phyloP scores from a whole-genome alignment of 2,888 invertebrate genomes.

The Machimus rusticus region DNA sequence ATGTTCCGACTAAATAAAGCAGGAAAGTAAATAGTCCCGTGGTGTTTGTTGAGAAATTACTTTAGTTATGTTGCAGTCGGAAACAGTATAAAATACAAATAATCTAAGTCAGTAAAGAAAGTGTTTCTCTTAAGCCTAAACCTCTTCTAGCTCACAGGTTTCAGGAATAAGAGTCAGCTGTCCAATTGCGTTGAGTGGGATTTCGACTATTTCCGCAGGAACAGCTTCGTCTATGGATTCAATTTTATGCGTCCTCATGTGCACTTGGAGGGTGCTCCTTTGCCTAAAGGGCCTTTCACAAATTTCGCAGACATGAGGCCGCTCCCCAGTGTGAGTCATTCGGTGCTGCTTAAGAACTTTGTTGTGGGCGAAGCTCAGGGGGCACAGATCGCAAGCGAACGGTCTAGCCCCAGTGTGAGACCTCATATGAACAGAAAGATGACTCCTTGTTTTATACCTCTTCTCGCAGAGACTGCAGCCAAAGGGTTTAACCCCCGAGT shows the following conservation, averaged over 20 bases:
- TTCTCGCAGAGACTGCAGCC: slow-evolving; percentile 44
- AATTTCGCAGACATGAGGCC: slow-evolving; percentile 41
- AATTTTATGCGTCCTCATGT: slow-evolving; percentile 41
- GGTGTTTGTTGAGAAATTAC: background rate
- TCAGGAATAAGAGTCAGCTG: background rate
- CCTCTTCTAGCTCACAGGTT: background rate
- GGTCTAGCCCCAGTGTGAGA: slow-evolving; percentile 45
- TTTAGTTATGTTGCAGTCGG: background rate
- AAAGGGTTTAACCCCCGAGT: slow-evolving; percentile 46
- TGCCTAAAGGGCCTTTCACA: slow-evolving; percentile 45
- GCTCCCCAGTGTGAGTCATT: slow-evolving; percentile 47
- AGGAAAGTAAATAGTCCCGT: background rate
- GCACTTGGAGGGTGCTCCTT: slow-evolving; percentile 44
- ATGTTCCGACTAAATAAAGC: background rate
- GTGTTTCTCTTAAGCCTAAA: background rate
- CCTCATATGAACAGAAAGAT: slow-evolving; percentile 45
- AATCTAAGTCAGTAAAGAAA: background rate
- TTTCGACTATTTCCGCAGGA: background rate
- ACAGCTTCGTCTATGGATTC: background rate
- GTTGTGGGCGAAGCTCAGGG: slow-evolving; percentile 45
- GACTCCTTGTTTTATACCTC: slow-evolving; percentile 46
- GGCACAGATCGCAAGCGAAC: slow-evolving; percentile 47
- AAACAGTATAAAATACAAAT: background rate
- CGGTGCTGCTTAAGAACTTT: slow-evolving; percentile 47
- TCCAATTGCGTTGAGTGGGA: background rate